Base-by-base conservation (phyloP, 1,140 invertebrate species). In the Calycopis cecrops region DNA sequence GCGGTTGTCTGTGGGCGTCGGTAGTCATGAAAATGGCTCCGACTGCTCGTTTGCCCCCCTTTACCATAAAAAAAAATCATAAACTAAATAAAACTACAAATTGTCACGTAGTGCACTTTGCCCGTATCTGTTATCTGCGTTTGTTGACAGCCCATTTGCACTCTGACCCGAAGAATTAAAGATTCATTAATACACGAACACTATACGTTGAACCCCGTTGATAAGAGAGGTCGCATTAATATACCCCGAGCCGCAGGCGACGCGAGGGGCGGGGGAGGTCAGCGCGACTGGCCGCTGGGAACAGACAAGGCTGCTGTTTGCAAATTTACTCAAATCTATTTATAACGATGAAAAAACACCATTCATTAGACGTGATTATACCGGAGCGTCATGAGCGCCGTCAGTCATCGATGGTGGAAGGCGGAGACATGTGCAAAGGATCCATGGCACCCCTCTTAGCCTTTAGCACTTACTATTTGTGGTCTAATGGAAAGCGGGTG, bases 121-220 rank as follows among this genome's bases (percentile, higher is more conserved):
- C 37, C 4, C 7, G 3, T 14, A 28, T 16, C 16, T 38, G 47
- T 72, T 77, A 77, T 77, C 74, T 57, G 33, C 14, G 52, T 9
- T 60, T 58, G 63, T 60, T 59, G 75, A 71, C 74, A 71, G 62
- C 62, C 55, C 60, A 65, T 35, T 71, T 59, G 67, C 57, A 59
- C 63, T 67, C 14, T 70, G 69, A 70, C 66, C 72, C 35, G 9
- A 51, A 44, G 55, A 76, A 73, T 76, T 72, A 71, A 69, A 67
- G 65, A 67, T 59, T 69, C 64, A 67, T 69, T 68, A 59, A 58
- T 35, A 58, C 18, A 40, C 48, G 48, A 59, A 69, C 66, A 73
- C 12, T 55, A 52, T 63, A 67, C 35, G 14, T 11, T 48, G 73
- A 67, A 8, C 59, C 17, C 21, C 56, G 18, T 28, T 18, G 12